A percentile compares a stretch with the other conserved stretches of the same genome.
These are phyloP conservation scores for Luperina nickerlii DNA, from an alignment of 2,888 invertebrate genomes.

Conservation along the genomic window DNA sequence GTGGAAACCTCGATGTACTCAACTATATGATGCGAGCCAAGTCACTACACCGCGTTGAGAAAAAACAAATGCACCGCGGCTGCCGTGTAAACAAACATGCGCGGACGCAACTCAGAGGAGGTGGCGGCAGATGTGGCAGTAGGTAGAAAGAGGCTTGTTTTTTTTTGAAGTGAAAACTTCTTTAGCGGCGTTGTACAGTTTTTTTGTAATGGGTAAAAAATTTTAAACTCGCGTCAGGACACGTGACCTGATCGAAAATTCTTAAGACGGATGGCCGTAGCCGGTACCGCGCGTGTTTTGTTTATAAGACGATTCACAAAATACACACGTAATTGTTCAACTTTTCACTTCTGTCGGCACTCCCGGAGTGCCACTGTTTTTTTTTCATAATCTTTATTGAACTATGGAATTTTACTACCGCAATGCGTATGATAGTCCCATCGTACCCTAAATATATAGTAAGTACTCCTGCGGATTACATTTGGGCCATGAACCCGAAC, in stretches of 20 bases:
- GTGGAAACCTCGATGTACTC: constrained; percentile 67
- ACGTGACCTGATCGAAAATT: too few relatives aligned
- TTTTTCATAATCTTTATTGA: neutral
- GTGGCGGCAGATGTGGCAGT: constrained; percentile 63
- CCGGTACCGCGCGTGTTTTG: too few relatives aligned
- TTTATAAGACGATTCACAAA: too few relatives aligned
- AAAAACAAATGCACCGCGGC: constrained; percentile 83
- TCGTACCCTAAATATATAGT: neutral
- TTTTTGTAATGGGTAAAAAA: too few relatives aligned
- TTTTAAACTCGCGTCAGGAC: too few relatives aligned
- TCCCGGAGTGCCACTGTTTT: neutral
- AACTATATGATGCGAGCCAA: constrained; percentile 72
- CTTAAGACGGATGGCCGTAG: too few relatives aligned
- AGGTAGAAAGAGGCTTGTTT: constrained; percentile 42
- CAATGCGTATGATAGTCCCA: neutral
- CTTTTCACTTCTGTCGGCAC: too few relatives aligned
- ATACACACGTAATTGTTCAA: too few relatives aligned
- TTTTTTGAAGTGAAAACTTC: neutral
- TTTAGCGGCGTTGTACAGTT: too few relatives aligned
- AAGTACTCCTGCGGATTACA: neutral
- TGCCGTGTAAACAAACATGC: constrained; percentile 82
- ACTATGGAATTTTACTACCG: neutral
- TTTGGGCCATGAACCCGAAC: neutral
- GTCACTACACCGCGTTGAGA: constrained; percentile 76
- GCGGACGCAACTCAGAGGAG: constrained; percentile 55